phyloP scores from a whole-genome alignment of 2,113 vertebrate genomes.

The Oenanthe melanoleuca region DNA sequence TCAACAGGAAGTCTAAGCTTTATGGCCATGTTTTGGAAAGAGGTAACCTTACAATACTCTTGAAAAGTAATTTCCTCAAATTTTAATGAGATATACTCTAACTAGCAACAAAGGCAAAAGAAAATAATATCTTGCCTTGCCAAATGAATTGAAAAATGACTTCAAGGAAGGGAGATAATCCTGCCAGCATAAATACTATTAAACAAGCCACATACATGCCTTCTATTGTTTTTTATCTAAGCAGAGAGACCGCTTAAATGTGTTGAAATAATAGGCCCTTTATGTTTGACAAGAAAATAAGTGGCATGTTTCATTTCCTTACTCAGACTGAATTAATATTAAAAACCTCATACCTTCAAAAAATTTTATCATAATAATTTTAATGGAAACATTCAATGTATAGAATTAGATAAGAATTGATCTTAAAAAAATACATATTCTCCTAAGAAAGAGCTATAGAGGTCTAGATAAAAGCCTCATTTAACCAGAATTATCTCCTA shows the following conservation, averaged over 20 bases:
- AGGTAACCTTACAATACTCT: neutral
- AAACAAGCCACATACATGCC: neutral
- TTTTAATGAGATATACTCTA: neutral
- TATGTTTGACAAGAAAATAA: slow-evolving; percentile 22
- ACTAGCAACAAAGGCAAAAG: neutral
- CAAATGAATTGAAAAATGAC: neutral
- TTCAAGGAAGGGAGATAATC: neutral
- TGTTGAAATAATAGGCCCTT: neutral
- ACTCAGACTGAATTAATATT: neutral
- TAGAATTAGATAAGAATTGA: neutral
- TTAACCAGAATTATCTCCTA: neutral
- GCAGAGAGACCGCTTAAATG: neutral
- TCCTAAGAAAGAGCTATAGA: neutral
- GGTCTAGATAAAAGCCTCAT: neutral
- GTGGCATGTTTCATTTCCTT: neutral
- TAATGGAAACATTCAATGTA: neutral
- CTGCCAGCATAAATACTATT: neutral
- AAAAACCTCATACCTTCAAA: neutral
- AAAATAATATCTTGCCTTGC: neutral
- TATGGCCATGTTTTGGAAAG: neutral
- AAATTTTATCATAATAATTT: neutral
- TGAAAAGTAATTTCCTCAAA: slow-evolving; percentile 17
- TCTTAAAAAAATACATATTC: neutral
- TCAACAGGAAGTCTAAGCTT: neutral
- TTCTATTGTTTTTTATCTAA: neutral